Evolutionary conservation across 2,797 vertebrate species (phyloP).

Genomic region (Protosalanx chinensis): DNA sequence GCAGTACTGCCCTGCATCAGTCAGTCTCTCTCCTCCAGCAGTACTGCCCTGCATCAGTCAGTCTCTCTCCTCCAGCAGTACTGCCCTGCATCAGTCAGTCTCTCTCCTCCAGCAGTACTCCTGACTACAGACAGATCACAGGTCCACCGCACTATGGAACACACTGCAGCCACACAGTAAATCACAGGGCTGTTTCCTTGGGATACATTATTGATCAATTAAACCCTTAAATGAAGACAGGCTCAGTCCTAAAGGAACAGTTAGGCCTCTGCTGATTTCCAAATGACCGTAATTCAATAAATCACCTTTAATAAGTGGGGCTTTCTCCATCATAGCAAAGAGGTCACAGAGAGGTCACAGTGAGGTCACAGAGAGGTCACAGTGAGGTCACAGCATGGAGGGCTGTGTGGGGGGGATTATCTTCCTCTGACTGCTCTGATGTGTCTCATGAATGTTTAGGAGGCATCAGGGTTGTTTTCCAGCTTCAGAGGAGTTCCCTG

Average conservation of each 20-base stretch:
- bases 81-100: too few relatives aligned
- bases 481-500: neutral
- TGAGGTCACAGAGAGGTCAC: conserved; percentile 19
- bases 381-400: conserved; percentile 21
- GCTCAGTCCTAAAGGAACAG: conserved; percentile 24
- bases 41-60: too few relatives aligned
- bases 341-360: conserved; percentile 27
- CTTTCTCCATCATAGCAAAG: conserved; percentile 11
- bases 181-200: conserved; percentile 18
- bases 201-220: conserved; percentile 42
- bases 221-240: conserved; percentile 35
- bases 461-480: conserved; percentile 15
- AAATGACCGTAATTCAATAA: conserved; percentile 36
- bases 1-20: too few relatives aligned
- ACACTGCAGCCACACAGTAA: neutral
- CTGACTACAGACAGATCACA: too few relatives aligned
- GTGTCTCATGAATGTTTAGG: conserved; percentile 20
- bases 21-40: too few relatives aligned
- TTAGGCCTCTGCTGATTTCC: conserved; percentile 29
- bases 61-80: too few relatives aligned
- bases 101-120: too few relatives aligned
- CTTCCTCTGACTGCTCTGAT: conserved; percentile 17
- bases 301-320: conserved; percentile 26
- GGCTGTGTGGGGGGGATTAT: neutral
- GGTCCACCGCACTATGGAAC: neutral